These are phyloP conservation scores for Drosophila ochracea DNA, from an alignment of 2,888 invertebrate genomes.

Conservation along the genomic window DNA sequence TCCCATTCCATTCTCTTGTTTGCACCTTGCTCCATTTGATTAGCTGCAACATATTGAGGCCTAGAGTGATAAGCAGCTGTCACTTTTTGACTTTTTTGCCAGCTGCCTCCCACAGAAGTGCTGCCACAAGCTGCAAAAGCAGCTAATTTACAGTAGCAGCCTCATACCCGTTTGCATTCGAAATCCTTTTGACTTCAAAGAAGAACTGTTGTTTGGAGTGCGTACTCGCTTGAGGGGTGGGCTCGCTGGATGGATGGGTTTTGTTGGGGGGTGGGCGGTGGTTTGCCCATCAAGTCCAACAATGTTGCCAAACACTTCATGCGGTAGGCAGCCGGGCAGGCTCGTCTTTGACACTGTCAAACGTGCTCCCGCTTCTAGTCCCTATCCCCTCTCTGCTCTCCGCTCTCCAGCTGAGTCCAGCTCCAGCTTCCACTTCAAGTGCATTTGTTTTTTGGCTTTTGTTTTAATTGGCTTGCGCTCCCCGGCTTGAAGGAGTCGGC, in stretches of 20 bases:
- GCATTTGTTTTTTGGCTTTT: slow-evolving; percentile 81
- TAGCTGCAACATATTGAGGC: slow-evolving; percentile 38
- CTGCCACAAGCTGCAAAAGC: slow-evolving; percentile 26
- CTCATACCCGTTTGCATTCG: slow-evolving; percentile 31
- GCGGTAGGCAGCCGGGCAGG: slow-evolving; percentile 59
- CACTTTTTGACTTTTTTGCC: slow-evolving; percentile 32
- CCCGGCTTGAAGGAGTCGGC: slow-evolving; percentile 63
- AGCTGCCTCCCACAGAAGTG: slow-evolving; percentile 18
- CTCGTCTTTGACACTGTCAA: slow-evolving; percentile 78
- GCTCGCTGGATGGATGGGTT: not conserved
- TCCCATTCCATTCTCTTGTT: not conserved
- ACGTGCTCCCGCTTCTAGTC: slow-evolving; percentile 36
- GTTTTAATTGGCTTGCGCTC: slow-evolving; percentile 78
- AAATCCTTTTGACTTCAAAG: slow-evolving; percentile 75
- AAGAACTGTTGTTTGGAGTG: slow-evolving; percentile 77
- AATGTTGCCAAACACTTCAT: slow-evolving; percentile 75
- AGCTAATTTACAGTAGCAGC: slow-evolving; percentile 69
- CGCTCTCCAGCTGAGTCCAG: slow-evolving; percentile 2
- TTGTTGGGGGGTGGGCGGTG: not conserved
- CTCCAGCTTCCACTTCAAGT: slow-evolving; percentile 54
- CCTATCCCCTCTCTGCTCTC: not conserved
- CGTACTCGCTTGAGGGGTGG: slow-evolving; percentile 20
- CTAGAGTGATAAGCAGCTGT: slow-evolving; percentile 36
- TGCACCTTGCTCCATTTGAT: slow-evolving; percentile 31
- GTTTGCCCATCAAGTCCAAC: slow-evolving; percentile 25